Base-by-base conservation (phyloP, 2,888 invertebrate species). In the Cremastinae sp. region DNA sequence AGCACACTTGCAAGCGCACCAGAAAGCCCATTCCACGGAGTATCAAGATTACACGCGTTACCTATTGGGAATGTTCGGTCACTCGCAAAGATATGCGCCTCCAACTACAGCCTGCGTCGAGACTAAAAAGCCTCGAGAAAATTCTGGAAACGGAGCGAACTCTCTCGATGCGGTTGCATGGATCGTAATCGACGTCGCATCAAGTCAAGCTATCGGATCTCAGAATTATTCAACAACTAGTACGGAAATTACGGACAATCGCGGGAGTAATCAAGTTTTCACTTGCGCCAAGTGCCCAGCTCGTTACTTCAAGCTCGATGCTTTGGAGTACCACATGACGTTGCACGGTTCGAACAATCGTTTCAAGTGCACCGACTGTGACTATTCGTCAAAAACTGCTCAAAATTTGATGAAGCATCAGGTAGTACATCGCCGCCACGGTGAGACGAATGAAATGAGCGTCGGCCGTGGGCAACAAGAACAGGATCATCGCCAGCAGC, bases 1-100 rank as follows among this genome's bases (percentile, higher is more conserved):
- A 79, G 91, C 92, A 8, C 93, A 95, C 83, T 90, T 96, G 35
- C 89, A 91, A 47, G 91, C 93, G 0, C 97, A 97, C 87, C 91
- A 91, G 16, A 91, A 91, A 79, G 95, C 96, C 0, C 97, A 97
- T 86, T 93, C 94, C 0, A 92, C 93, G 53, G 95, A 95, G 83
- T 96, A 96, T 88, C 94, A 96, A 86, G 94, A 95, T 28, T 93
- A 94, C 86, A 94, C 95, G 5, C 93, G 93, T 84, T 92, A 93
- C 84, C 90, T 96, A 14, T 92, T 94, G 79, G 92, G 92, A 41
- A 91, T 93, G 78, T 94, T 95, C 84, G 92, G 92, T 39, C 91
- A 93, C 35, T 94, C 94, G 81, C 90, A 92, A 0, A 91, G 92
- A 41, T 92, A 94, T 85, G 93, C 92, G 56, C 93, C 93, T 72